These are phyloP conservation scores for Fragum sueziense DNA, from an alignment of 2,888 invertebrate genomes.

Conservation along the genomic window DNA sequence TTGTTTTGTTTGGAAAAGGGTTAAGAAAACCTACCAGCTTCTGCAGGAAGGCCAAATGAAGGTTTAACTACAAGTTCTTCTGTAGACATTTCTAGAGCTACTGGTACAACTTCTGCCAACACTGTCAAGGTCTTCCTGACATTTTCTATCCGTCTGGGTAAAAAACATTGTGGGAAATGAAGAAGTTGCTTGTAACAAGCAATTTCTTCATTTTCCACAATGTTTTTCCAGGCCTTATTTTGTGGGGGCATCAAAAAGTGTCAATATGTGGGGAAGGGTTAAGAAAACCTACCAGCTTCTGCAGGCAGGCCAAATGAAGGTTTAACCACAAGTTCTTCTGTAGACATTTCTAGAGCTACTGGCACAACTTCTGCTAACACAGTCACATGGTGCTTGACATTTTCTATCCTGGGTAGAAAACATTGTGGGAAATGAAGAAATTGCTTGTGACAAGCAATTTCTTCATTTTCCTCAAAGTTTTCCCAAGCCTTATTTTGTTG, in stretches of 20 bases:
- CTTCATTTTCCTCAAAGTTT: background rate
- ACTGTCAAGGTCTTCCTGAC: too few relatives aligned
- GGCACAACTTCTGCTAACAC: constrained; percentile 81
- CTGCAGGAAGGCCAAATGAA: constrained; percentile 78
- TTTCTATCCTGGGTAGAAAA: too few relatives aligned
- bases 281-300: constrained; percentile 74
- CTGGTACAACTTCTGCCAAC: constrained; percentile 80
- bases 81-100: constrained; percentile 78
- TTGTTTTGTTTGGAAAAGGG: too few relatives aligned
- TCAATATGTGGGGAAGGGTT: too few relatives aligned
- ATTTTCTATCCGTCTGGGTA: too few relatives aligned
- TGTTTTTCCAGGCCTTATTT: too few relatives aligned
- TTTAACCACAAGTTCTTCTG: constrained; percentile 74
- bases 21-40: constrained; percentile 71
- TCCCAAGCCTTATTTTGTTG: too few relatives aligned
- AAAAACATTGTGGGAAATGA: too few relatives aligned
- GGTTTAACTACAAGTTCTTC: constrained; percentile 76
- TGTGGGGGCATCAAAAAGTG: too few relatives aligned
- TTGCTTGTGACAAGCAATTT: background rate
- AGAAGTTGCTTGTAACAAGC: too few relatives aligned
- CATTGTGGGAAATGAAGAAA: background rate
- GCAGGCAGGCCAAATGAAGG: constrained; percentile 79
- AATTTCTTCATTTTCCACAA: too few relatives aligned
- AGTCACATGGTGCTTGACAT: constrained; percentile 81
- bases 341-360: constrained; percentile 78